Conservation (phyloP, 2,797 vertebrate genomes). For the Rachycentron canadum region DNA sequence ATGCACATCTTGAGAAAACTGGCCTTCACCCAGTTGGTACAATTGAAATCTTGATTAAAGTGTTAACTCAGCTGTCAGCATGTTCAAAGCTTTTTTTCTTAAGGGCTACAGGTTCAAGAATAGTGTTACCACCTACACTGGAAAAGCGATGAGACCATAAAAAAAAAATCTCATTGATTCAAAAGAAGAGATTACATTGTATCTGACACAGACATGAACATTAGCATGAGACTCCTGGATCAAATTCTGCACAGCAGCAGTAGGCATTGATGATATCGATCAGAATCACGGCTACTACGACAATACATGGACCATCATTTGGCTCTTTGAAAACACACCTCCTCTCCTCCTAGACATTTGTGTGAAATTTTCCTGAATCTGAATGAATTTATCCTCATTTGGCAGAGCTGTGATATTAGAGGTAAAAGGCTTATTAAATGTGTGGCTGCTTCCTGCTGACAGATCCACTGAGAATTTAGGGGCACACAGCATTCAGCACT, state of each 20-base stretch:
- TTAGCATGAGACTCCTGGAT: conserved; percentile 81
- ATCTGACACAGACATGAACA: conserved; percentile 78
- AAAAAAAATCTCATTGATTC: conserved; percentile 79
- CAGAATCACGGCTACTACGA: conserved; percentile 68
- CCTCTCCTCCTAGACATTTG: conserved; percentile 51
- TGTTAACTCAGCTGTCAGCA: conserved; percentile 45
- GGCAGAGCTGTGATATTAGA: conserved; percentile 64
- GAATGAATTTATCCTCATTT: conserved; percentile 39
- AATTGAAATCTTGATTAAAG: conserved; percentile 31
- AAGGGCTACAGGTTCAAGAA: conserved; percentile 42
- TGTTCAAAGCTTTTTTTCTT: conserved; percentile 23
- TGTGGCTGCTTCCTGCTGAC: conserved; percentile 71
- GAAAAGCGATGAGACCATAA: conserved; percentile 66
- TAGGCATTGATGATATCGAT: conserved; percentile 84
- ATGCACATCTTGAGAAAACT: background rate
- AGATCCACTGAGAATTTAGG: conserved; percentile 71
- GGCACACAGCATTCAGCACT: conserved; percentile 37
- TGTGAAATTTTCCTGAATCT: conserved; percentile 41
- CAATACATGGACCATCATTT: conserved; percentile 61
- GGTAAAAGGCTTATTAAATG: conserved; percentile 75
- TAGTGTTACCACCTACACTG: conserved; percentile 46
- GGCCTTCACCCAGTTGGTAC: conserved; percentile 17
- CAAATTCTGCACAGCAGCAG: conserved; percentile 83
- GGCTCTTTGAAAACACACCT: conserved; percentile 63
- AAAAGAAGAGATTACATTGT: conserved; percentile 81